Evolutionary conservation across 2,888 invertebrate genomes (phyloP).

Genomic region (Leuctra nigra): DNA sequence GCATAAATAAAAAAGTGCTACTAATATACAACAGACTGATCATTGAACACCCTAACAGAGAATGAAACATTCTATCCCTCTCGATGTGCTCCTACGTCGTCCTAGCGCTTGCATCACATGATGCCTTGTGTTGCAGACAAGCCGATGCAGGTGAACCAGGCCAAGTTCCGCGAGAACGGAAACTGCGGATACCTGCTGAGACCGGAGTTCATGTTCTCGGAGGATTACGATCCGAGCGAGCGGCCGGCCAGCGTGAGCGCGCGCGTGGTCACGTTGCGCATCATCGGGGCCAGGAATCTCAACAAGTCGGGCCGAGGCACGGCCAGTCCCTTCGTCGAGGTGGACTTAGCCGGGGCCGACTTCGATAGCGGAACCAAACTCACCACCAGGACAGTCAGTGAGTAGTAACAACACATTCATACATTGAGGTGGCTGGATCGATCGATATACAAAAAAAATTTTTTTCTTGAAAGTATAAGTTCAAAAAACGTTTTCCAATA

Average conservation of each 20-base stretch:
- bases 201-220: slow-evolving; percentile 80
- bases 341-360: slow-evolving; percentile 83
- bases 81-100: no score
- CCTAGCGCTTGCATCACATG: no score
- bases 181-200: slow-evolving; percentile 87
- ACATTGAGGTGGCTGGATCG: no score
- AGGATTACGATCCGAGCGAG: slow-evolving; percentile 73
- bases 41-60: no score
- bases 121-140: slow-evolving; percentile 63
- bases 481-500: no score
- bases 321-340: slow-evolving; percentile 85
- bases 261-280: slow-evolving; percentile 59
- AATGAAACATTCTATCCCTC: no score
- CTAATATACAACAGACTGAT: no score
- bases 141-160: slow-evolving; percentile 93
- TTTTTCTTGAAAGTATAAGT: no score
- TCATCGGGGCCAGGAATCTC: slow-evolving; percentile 87
- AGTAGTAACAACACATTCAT: no score
- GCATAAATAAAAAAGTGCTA: no score
- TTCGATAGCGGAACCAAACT: slow-evolving; percentile 79
- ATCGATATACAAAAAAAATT: no score
- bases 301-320: slow-evolving; percentile 71
- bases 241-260: slow-evolving; percentile 53
- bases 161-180: slow-evolving; percentile 88
- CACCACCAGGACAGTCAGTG: slow-evolving; percentile 78